Percentiles rank a stretch among this genome's conserved stretches.
Evolutionary conservation across 2,888 invertebrate genomes (phyloP).

Genomic region (Tetheella fluctuosa): DNA sequence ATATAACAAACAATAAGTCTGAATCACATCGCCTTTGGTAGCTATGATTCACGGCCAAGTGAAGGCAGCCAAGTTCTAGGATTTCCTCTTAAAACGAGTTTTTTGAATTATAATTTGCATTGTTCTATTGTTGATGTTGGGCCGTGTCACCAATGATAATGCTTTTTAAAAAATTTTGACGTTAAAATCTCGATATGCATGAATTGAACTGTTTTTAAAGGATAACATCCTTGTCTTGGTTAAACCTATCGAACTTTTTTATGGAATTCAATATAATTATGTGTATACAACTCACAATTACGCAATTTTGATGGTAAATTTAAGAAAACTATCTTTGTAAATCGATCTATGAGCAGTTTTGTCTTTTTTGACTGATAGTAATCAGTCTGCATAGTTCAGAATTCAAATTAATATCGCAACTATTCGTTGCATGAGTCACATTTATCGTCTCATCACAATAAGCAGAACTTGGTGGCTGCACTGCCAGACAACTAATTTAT

Average conservation of each 20-base stretch:
- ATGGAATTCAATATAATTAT: no score
- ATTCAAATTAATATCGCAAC: not conserved
- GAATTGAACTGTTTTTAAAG: not conserved
- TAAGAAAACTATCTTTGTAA: not conserved
- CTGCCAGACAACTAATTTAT: not conserved
- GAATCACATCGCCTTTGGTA: slow-evolving; percentile 16
- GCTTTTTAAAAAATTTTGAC: slow-evolving; percentile 29
- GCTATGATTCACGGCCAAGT: slow-evolving; percentile 30
- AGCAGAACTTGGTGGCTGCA: not conserved
- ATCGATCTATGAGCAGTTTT: no score
- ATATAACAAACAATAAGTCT: slow-evolving; percentile 17
- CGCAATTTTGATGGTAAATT: no score
- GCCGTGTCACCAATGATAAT: slow-evolving; percentile 36
- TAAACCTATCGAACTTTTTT: not conserved
- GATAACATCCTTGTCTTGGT: not conserved
- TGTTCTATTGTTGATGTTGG: slow-evolving; percentile 38
- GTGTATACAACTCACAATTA: no score
- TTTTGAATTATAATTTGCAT: slow-evolving; percentile 38
- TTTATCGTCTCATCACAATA: no score
- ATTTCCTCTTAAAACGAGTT: slow-evolving; percentile 36
- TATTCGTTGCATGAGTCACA: not conserved
- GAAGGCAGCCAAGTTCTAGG: slow-evolving; percentile 27
- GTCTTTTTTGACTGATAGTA: no score
- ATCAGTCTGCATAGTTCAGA: not conserved
- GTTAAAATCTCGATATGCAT: slow-evolving; percentile 13